phyloP scores from a whole-genome alignment of 2,888 invertebrate genomes.

The Pemphredon lugubris region DNA sequence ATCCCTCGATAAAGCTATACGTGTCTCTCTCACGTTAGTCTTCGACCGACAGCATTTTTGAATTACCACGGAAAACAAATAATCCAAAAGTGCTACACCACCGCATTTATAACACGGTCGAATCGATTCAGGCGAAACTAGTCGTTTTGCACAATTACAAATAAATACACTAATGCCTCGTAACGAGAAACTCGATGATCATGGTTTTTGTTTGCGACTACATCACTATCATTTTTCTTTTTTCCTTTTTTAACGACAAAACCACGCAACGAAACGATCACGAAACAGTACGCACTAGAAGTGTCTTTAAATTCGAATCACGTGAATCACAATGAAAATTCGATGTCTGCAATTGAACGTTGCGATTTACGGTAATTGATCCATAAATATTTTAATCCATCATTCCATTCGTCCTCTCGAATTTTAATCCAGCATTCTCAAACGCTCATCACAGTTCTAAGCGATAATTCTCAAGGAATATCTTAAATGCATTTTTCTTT shows the following conservation, averaged over 20 bases:
- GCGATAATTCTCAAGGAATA: too few relatives aligned
- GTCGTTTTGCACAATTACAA: constrained; percentile 13
- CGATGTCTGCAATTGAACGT: too few relatives aligned
- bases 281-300: constrained; percentile 33
- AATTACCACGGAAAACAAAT: constrained; percentile 3
- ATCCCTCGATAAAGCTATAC: constrained; percentile 37
- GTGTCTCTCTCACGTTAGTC: constrained; percentile 41
- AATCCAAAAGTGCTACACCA: constrained; percentile 15
- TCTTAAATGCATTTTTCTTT: not conserved
- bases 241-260: constrained; percentile 9
- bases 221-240: constrained; percentile 5
- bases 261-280: constrained; percentile 33
- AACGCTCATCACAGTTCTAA: too few relatives aligned
- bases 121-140: not conserved
- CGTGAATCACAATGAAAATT: not conserved
- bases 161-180: constrained; percentile 47
- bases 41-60: constrained; percentile 20
- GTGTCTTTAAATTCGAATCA: constrained; percentile 28
- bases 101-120: constrained; percentile 7
- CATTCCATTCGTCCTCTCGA: too few relatives aligned
- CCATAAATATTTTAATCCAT: too few relatives aligned
- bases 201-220: constrained; percentile 1
- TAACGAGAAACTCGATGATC: constrained; percentile 9
- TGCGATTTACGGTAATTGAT: too few relatives aligned
- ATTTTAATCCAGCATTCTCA: too few relatives aligned